phyloP scores from a whole-genome alignment of 2,888 invertebrate species.

The Standfussiana lucernea region DNA sequence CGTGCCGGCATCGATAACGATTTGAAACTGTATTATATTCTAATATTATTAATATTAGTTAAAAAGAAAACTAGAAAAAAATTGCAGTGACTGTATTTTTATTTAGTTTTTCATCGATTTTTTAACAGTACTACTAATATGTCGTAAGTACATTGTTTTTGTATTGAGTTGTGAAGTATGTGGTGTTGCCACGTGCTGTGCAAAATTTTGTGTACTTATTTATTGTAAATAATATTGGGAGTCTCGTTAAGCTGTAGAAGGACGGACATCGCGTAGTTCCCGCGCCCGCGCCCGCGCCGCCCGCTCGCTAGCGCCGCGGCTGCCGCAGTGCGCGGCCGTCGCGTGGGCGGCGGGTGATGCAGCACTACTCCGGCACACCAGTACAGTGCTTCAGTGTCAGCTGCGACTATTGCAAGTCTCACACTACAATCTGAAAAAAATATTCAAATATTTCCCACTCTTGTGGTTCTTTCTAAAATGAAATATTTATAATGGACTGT shows the following conservation, averaged over 20 bases:
- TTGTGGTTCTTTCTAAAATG: constrained; percentile 24
- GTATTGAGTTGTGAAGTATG: constrained; percentile 65
- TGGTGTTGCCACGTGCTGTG: constrained; percentile 52
- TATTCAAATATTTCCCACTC: not conserved
- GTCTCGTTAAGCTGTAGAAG: constrained; percentile 55
- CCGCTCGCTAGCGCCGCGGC: constrained; percentile 11
- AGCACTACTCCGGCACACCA: not conserved
- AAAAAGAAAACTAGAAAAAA: constrained; percentile 69
- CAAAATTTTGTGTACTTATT: constrained; percentile 79
- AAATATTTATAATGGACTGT: constrained; percentile 40
- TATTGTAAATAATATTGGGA: constrained; percentile 78
- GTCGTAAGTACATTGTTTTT: constrained; percentile 67
- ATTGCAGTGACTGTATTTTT: constrained; percentile 72
- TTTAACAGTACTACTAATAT: constrained; percentile 64
- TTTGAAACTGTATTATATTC: constrained; percentile 71
- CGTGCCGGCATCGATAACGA: constrained; percentile 59
- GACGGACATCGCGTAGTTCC: constrained; percentile 56
- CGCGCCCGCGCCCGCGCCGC: not conserved
- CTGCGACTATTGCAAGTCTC: constrained; percentile 10
- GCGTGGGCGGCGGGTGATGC: not conserved
- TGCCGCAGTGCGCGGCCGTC: not conserved
- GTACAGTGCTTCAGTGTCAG: not conserved
- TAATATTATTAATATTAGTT: constrained; percentile 69
- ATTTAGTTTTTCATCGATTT: constrained; percentile 68
- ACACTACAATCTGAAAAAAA: not conserved